phyloP scores from a whole-genome alignment of 2,888 invertebrate species.

The Cataglyphis livida region DNA sequence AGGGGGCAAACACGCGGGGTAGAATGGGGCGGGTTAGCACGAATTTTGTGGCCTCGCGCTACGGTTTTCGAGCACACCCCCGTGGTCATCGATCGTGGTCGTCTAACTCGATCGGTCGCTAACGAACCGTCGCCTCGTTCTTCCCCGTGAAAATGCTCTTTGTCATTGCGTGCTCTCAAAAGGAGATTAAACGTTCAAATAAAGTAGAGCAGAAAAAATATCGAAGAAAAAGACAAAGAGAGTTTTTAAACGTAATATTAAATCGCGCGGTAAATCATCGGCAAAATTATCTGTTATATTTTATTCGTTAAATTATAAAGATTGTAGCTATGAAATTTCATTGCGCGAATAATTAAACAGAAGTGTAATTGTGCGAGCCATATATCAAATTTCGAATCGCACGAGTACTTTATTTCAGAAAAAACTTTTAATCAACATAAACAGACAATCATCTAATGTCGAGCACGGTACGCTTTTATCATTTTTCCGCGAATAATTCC shows the following conservation, averaged over 20 bases:
- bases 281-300: not conserved
- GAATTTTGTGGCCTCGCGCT: constrained; percentile 66
- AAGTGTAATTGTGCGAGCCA: constrained; percentile 21
- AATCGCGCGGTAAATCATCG: not conserved
- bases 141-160: constrained; percentile 60
- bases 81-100: constrained; percentile 63
- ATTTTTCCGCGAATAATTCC: constrained; percentile 27
- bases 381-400: not conserved
- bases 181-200: constrained; percentile 32
- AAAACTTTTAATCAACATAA: constrained; percentile 42
- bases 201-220: not conserved
- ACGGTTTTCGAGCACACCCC: constrained; percentile 56
- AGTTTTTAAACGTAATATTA: constrained; percentile 12
- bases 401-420: not conserved
- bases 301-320: not conserved
- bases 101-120: constrained; percentile 70
- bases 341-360: constrained; percentile 32
- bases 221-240: not conserved
- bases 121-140: constrained; percentile 67
- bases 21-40: constrained; percentile 53
- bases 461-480: not conserved
- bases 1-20: constrained; percentile 34
- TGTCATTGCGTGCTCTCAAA: constrained; percentile 40
- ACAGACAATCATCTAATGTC: constrained; percentile 48
- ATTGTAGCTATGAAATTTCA: not conserved